Evolutionary conservation across 1,140 invertebrate species (phyloP), one percentile per base, ranked within the genome.

Genomic region (Lepidotrigona ventralis): DNA sequence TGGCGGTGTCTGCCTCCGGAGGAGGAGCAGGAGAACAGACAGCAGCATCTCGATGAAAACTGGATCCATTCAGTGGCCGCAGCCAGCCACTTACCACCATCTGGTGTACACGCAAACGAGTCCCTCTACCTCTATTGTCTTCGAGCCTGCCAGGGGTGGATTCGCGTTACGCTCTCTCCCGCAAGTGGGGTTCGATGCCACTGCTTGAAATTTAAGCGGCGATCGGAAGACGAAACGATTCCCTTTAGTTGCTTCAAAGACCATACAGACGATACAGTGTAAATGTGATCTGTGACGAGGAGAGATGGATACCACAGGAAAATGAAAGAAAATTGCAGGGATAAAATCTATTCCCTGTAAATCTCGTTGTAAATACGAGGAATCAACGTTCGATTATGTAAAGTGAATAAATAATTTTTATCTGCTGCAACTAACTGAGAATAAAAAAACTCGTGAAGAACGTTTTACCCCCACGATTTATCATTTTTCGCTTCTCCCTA

Each of bases 91-190:
- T 86, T 85, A 86, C 85, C 79, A 74, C 75, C 77, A 68, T 70
- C 84, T 77, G 68, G 73, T 85, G 71, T 77, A 81, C 85, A 86
- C 79, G 84, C 81, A 39, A 81, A 85, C 77, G 85, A 81, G 78
- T 77, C 78, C 73, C 39, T 58, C 82, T 60, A 39, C 54, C 63
- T 21, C 79, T 79, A 86, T 86, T 86, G 39, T 71, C 54, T 39
- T 19, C 15, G 1, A 9, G 46, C 75, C 58, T 11, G 29, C 39
- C 39, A 19, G 15, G 21, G 33, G n/a, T 4, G 54, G n/a, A 29
- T 17, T 64, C 74, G 74, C 39, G 58, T 76, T 17, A 51, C 58
- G 60, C 51, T 26, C 11, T 26, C 11, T 21, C 0, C 58, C 39
- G 46, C 26, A 77, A 77, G 46, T 29, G 33, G 51, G 8, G 69